Base-by-base conservation (phyloP, 2,888 invertebrate species). In the Leptura quadrifasciata region DNA sequence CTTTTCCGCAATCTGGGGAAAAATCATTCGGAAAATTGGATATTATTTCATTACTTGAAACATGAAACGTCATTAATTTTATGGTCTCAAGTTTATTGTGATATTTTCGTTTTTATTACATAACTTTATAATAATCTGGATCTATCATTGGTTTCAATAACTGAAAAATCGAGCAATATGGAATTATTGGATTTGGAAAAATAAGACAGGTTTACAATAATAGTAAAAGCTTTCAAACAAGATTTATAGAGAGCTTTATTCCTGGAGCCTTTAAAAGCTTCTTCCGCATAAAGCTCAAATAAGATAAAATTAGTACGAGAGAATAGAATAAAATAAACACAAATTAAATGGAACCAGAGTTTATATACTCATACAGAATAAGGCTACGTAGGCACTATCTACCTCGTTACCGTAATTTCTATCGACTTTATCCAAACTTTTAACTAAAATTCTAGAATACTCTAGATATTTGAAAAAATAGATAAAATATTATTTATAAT, bases 201-300 rank as follows among this genome's bases (percentile, higher is more conserved):
- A 47, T 47, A 57, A 57, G 57, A 57, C 20, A 57, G 21, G 18
- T 57, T 57, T 57, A 21, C 57, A 57, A 57, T 47, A 47, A 47
- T 57, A 57, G 20, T 20, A 20, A 18, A 57, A 57, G 57, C 57
- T 20, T 12, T 21, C 57, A 20, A 57, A 57, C 21, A 57, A 57
- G 57, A 57, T 57, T 57, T 57, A 57, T 57, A 57, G 21, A 12
- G 20, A 21, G 57, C 57, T 57, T 57, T 57, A 57, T 57, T 57
- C 21, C 57, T 57, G 57, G 21, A 21, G 21, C 20, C 57, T 21
- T 57, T 21, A 57, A 47, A 57, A 57, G 20, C 57, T 57, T 57
- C 57, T 18, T 57, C 57, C 57, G 12, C 21, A 57, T 57, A 57
- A 18, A 57, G 57, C 57, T 57, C 57, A 20, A 57, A 47, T 47